Evolutionary conservation across 2,113 vertebrate species (phyloP).

Genomic region (Saccopteryx leptura): DNA sequence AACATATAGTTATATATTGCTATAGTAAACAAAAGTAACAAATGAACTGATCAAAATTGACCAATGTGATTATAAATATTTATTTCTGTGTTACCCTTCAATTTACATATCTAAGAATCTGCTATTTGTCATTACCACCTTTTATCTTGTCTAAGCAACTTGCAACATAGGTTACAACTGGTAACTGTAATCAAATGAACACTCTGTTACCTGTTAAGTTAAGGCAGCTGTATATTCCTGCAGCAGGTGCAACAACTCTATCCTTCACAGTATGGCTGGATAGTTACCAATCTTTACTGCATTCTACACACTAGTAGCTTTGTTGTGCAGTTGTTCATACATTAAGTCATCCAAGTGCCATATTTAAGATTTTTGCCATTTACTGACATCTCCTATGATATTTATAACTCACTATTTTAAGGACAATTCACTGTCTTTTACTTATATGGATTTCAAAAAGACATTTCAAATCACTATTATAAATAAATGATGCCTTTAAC

Average conservation of each 20-base stretch:
- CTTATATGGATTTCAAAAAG: neutral
- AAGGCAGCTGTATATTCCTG: neutral
- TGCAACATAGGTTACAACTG: neutral
- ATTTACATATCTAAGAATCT: neutral
- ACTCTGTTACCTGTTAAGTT: neutral
- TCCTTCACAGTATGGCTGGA: neutral
- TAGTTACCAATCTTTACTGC: neutral
- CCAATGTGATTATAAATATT: neutral
- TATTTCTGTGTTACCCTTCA: neutral
- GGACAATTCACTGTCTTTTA: constrained; percentile 2
- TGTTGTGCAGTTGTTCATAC: neutral
- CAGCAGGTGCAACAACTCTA: neutral
- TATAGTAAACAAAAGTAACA: neutral
- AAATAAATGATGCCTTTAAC: neutral
- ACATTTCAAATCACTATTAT: neutral
- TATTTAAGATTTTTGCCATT: neutral
- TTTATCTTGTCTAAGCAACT: neutral
- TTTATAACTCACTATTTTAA: neutral
- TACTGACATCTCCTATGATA: neutral
- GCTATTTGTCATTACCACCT: neutral
- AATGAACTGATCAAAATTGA: neutral
- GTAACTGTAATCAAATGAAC: neutral
- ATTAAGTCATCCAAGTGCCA: neutral
- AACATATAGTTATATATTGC: neutral
- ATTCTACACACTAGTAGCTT: neutral